A percentile compares a stretch with the other conserved stretches of the same genome.
Conservation (phyloP, 2,888 invertebrate species). For the Melitaea athalia region DNA sequence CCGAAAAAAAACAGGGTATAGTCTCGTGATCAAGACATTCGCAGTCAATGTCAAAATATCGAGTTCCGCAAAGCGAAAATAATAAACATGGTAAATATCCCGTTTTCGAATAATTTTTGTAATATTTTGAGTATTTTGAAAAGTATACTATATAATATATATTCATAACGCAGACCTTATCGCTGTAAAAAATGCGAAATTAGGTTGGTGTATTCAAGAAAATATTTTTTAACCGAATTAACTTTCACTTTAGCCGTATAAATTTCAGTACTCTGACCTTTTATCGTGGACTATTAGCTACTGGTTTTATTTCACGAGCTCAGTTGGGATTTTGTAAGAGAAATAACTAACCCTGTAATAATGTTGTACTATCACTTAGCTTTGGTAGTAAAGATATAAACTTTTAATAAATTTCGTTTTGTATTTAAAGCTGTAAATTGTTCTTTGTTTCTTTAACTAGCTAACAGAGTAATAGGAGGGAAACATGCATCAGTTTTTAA, state of each 20-base stretch:
- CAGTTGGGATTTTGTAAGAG: conserved; percentile 10
- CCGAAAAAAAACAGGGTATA: no score
- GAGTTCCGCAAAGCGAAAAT: no score
- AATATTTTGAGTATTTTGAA: neutral
- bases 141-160: no score
- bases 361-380: conserved; percentile 8
- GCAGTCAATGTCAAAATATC: no score
- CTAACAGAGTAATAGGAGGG: no score
- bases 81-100: no score
- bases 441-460: neutral
- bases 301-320: conserved; percentile 15
- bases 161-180: conserved; percentile 11
- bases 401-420: neutral
- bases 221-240: conserved; percentile 38
- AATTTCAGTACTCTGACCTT: conserved; percentile 35
- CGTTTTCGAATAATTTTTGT: no score
- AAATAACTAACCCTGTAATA: conserved; percentile 11
- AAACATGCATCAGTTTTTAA: no score
- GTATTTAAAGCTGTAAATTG: neutral
- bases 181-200: conserved; percentile 23
- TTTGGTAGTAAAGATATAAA: neutral
- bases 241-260: conserved; percentile 36
- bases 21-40: no score
- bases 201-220: conserved; percentile 29
- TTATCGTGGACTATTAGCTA: conserved; percentile 35